Evolutionary conservation across 2,113 vertebrate species (phyloP).

Genomic region (Brevimyrus niger): DNA sequence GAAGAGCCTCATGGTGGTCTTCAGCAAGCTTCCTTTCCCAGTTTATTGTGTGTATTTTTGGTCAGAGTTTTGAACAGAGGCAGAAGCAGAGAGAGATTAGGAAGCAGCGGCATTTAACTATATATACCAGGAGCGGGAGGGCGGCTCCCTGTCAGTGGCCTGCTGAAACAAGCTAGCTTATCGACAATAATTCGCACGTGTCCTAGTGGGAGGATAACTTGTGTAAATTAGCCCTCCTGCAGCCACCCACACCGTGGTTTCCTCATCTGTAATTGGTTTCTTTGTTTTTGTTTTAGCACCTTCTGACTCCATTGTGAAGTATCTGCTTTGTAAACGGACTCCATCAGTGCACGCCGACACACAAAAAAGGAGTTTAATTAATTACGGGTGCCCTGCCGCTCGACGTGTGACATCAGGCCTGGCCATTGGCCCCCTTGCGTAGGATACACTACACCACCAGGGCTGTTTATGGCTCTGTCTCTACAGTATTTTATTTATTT

Average conservation of each 20-base stretch:
- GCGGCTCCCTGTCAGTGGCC: background rate
- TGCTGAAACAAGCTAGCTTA: slow-evolving; percentile 11
- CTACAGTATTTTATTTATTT: slow-evolving; percentile 19
- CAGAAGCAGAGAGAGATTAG: background rate
- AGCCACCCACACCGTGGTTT: background rate
- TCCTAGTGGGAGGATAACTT: background rate
- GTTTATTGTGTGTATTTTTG: background rate
- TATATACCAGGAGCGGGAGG: background rate
- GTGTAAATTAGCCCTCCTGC: slow-evolving; percentile 23
- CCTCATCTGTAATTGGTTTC: slow-evolving; percentile 21
- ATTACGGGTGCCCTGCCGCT: slow-evolving; percentile 37
- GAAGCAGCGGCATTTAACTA: background rate
- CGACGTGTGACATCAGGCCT: slow-evolving; percentile 32
- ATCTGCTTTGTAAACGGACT: slow-evolving; percentile 36
- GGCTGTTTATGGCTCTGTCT: slow-evolving; percentile 46
- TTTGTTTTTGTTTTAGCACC: slow-evolving; percentile 20
- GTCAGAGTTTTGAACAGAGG: background rate
- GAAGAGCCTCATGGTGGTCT: background rate
- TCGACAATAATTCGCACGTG: slow-evolving; percentile 10
- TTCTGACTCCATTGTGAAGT: slow-evolving; percentile 25
- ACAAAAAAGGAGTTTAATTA: slow-evolving; percentile 40
- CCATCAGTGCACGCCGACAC: slow-evolving; percentile 35
- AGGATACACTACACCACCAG: slow-evolving; percentile 21
- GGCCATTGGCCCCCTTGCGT: slow-evolving; percentile 17
- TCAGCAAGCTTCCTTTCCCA: background rate